Percentiles rank a stretch among this genome's conserved stretches.
Evolutionary conservation across 2,797 vertebrate genomes (phyloP).

Genomic region (Neomorphus geoffroyi): DNA sequence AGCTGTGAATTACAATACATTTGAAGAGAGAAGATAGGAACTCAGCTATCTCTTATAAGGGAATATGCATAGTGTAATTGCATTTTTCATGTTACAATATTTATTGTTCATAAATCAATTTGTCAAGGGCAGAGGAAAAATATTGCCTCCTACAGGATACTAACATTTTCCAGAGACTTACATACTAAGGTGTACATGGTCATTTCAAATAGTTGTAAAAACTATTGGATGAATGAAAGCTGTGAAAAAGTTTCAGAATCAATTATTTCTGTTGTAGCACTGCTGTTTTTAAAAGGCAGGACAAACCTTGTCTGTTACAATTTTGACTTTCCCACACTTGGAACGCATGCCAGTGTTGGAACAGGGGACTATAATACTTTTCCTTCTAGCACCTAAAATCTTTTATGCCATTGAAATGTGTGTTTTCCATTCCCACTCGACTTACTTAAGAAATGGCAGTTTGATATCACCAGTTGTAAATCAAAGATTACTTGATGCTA

Average conservation of each 20-base stretch:
- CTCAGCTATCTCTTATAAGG: background rate
- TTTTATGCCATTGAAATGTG: background rate
- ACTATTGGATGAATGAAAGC: background rate
- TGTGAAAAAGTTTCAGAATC: background rate
- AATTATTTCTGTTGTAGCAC: background rate
- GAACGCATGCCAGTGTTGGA: background rate
- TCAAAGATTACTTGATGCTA: background rate
- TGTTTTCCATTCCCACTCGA: background rate
- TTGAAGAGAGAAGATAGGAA: background rate
- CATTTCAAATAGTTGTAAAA: background rate
- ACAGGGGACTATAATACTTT: background rate
- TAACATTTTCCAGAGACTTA: background rate
- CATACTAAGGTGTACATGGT: background rate
- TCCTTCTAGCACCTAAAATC: background rate
- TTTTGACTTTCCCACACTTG: background rate
- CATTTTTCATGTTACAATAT: fast-evolving
- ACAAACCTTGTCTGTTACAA: background rate
- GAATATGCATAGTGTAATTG: background rate
- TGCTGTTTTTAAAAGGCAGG: background rate
- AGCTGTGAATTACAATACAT: background rate
- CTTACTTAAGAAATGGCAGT: background rate
- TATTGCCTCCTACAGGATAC: background rate
- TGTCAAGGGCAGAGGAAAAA: background rate
- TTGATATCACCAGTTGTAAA: background rate
- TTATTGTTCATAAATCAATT: background rate